Conservation (phyloP, 2,888 invertebrate genomes). For the Conomelus anceps region DNA sequence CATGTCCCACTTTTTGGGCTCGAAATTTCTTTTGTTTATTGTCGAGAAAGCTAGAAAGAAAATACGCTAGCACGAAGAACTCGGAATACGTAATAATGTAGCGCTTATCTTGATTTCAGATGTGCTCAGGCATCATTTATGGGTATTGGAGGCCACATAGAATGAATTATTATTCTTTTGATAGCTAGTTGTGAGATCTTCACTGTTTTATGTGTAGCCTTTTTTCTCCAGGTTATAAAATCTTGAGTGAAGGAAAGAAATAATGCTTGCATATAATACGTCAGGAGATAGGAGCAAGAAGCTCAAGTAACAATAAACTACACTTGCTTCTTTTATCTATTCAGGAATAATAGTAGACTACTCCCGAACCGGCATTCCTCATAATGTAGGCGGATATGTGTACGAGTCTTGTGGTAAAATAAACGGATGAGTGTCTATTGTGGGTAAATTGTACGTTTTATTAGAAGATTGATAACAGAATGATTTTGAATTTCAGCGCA, state of each 20-base stretch:
- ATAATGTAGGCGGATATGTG: background rate
- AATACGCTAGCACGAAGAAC: background rate
- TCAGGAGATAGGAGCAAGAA: background rate
- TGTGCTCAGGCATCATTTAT: slow-evolving; percentile 3
- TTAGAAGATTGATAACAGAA: too few relatives aligned
- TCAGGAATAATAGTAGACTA: background rate
- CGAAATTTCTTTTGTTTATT: background rate
- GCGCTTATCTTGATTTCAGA: background rate
- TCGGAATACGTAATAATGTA: background rate
- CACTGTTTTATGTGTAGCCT: background rate
- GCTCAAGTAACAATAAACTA: background rate
- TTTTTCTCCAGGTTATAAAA: background rate
- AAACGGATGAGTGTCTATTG: too few relatives aligned
- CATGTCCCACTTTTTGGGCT: background rate
- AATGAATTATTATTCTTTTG: slow-evolving; percentile 6
- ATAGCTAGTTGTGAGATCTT: background rate
- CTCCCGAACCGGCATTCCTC: background rate
- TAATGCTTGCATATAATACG: background rate
- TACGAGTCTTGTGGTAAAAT: background rate
- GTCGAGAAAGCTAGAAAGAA: background rate
- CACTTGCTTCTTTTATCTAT: background rate
- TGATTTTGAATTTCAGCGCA: too few relatives aligned
- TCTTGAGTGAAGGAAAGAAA: background rate
- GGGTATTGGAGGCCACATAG: background rate
- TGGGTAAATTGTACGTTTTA: too few relatives aligned